These are phyloP conservation scores for Drosophila mimetica DNA, from an alignment of 2,888 invertebrate species.

Conservation along the genomic window DNA sequence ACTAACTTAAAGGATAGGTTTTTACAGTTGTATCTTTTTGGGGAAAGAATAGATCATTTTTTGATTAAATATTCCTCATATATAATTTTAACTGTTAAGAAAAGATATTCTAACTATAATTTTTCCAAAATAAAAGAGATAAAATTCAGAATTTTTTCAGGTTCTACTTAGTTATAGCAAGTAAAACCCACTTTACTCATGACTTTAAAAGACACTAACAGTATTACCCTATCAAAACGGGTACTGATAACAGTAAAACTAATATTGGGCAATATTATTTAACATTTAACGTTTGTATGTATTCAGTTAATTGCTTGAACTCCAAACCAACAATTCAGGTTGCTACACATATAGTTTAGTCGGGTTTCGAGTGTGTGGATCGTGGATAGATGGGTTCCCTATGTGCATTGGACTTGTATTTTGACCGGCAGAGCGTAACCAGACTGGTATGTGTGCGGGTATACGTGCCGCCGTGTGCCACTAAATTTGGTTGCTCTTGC, in stretches of 20 bases:
- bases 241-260: conserved; percentile 5
- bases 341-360: conserved; percentile 5
- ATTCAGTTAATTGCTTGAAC: conserved; percentile 36
- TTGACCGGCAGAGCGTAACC: conserved; percentile 75
- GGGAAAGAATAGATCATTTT: too few relatives aligned
- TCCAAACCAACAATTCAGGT: conserved; percentile 38
- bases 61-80: too few relatives aligned
- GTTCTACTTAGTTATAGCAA: background rate
- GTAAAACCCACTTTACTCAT: background rate
- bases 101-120: too few relatives aligned
- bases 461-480: conserved; percentile 60
- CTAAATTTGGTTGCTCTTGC: conserved; percentile 53
- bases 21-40: too few relatives aligned
- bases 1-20: too few relatives aligned
- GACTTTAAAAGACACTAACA: background rate
- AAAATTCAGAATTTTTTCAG: background rate
- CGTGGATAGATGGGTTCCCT: conserved; percentile 29
- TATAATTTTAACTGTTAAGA: too few relatives aligned
- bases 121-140: background rate
- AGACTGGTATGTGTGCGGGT: conserved; percentile 49
- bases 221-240: background rate
- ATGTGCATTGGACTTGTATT: conserved; percentile 58
- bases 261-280: conserved; percentile 23
- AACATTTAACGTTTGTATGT: conserved; percentile 6
- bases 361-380: conserved; percentile 32